phyloP scores from a whole-genome alignment of 2,888 invertebrate genomes.

The Aproaerema taeniolella region DNA sequence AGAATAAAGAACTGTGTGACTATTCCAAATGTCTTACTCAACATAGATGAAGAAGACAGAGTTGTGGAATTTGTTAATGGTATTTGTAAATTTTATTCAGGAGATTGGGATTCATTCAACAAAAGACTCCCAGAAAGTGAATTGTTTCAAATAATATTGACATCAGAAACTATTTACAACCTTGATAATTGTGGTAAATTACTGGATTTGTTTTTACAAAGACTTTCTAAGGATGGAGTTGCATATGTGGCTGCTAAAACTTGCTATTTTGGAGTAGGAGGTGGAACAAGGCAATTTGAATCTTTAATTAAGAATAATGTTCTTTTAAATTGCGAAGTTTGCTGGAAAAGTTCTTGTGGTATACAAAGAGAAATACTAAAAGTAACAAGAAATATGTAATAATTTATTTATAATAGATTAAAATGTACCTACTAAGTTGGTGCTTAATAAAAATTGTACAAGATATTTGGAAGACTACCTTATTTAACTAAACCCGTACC shows the following conservation, averaged over 20 bases:
- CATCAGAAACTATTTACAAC: conserved; percentile 97
- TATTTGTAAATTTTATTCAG: conserved; percentile 80
- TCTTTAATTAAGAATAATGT: conserved; percentile 73
- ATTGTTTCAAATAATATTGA: conserved; percentile 89
- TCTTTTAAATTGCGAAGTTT: conserved; percentile 70
- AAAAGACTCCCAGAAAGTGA: conserved; percentile 48
- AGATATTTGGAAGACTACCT: not conserved
- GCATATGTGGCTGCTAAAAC: conserved; percentile 91
- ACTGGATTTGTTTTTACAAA: conserved; percentile 79
- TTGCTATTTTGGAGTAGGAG: conserved; percentile 97
- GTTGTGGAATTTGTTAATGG: conserved; percentile 33
- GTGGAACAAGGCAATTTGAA: conserved; percentile 88
- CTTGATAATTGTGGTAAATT: conserved; percentile 86
- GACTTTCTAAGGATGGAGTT: conserved; percentile 79
- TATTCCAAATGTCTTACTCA: conserved; percentile 87
- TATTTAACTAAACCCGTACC: not conserved
- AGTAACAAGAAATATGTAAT: conserved; percentile 51
- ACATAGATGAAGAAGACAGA: conserved; percentile 67
- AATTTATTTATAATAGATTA: conserved; percentile 20
- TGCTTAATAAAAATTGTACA: not conserved
- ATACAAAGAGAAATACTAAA: conserved; percentile 80
- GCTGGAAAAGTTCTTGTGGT: conserved; percentile 82
- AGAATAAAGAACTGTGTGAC: conserved; percentile 92
- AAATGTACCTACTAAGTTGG: conserved; percentile 7
- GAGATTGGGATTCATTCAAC: conserved; percentile 85